phyloP scores from a whole-genome alignment of 2,113 vertebrate species.

The Cyphomyrus plagiostoma region DNA sequence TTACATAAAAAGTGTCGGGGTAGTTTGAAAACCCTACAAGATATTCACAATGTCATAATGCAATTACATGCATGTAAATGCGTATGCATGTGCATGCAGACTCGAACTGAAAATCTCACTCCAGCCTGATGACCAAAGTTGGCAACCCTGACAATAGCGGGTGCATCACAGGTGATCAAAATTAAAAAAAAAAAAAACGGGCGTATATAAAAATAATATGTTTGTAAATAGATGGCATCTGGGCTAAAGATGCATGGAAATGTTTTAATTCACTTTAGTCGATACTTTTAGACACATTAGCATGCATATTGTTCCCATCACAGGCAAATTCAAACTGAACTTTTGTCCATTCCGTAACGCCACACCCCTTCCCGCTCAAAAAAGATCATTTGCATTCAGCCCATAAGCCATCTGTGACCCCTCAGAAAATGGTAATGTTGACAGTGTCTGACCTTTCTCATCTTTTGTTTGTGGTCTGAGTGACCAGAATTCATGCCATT shows the following conservation, averaged over 20 bases:
- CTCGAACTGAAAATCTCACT: neutral
- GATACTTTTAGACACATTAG: neutral
- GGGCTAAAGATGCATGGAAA: neutral
- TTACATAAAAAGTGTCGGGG: neutral
- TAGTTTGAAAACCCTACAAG: neutral
- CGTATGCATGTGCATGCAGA: neutral
- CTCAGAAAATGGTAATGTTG: slow-evolving; percentile 8
- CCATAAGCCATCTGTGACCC: slow-evolving; percentile 15
- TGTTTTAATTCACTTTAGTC: neutral
- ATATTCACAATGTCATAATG: neutral
- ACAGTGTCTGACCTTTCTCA: slow-evolving; percentile 20
- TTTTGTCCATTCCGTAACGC: neutral
- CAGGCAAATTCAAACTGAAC: neutral
- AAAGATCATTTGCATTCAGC: slow-evolving; percentile 4
- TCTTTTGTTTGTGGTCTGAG: slow-evolving; percentile 3
- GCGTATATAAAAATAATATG: neutral
- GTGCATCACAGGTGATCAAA: neutral
- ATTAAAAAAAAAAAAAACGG: neutral
- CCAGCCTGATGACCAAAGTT: neutral
- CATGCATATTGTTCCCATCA: neutral
- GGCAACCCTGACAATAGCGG: neutral
- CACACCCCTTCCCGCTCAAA: neutral
- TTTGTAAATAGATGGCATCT: neutral
- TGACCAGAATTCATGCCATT: neutral
- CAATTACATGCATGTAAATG: neutral